Evolutionary conservation across 2,888 invertebrate genomes (phyloP).

Genomic region (Platycnemis pennipes): DNA sequence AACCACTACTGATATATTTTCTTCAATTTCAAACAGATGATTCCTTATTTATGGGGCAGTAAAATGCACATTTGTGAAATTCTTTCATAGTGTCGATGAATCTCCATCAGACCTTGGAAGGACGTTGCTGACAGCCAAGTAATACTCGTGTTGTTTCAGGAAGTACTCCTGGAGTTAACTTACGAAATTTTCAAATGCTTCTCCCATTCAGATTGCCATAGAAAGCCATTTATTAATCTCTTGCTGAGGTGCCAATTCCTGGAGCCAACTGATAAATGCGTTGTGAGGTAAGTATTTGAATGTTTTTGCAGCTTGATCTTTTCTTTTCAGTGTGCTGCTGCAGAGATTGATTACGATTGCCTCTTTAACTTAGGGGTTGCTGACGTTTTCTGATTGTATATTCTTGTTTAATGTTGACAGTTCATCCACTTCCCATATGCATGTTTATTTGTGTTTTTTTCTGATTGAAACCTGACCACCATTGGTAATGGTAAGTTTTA

Average conservation of each 20-base stretch:
- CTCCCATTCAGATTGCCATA: slow-evolving; percentile 1
- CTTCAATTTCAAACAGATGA: slow-evolving; percentile 37
- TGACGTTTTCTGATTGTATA: neutral
- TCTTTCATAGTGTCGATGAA: neutral
- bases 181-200: neutral
- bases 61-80: neutral
- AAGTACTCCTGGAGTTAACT: neutral
- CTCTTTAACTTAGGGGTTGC: neutral
- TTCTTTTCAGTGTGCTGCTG: neutral
- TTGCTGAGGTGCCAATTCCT: neutral
- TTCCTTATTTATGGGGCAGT: neutral
- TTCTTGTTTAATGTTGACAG: neutral
- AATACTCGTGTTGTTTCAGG: neutral
- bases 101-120: neutral
- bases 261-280: neutral
- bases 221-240: neutral
- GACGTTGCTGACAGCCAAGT: slow-evolving; percentile 7
- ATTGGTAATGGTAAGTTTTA: slow-evolving; percentile 60
- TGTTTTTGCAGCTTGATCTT: neutral
- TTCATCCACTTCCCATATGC: neutral
- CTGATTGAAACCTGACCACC: neutral
- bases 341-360: neutral
- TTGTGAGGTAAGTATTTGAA: neutral
- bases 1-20: neutral
- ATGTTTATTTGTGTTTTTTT: slow-evolving; percentile 42